Evolutionary conservation across 1,140 invertebrate genomes (phyloP).

Genomic region (Bombus huntii): DNA sequence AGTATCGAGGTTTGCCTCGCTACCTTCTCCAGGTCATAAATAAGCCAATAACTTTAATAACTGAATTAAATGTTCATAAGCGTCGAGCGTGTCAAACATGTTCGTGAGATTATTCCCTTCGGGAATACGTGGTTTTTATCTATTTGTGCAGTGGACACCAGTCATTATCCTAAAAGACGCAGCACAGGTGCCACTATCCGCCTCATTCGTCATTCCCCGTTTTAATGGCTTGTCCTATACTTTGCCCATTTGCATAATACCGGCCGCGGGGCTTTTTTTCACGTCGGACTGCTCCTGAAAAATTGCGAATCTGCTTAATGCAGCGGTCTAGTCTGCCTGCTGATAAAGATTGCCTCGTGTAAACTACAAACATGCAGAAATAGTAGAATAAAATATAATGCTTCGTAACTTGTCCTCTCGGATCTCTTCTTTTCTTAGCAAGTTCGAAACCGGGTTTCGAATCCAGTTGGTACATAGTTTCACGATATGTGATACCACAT

Average conservation of each 20-base stretch:
- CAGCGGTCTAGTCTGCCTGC: background rate
- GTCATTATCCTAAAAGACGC: background rate
- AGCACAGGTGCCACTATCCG: conserved; percentile 16
- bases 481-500: too few species aligned
- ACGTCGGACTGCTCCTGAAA: background rate
- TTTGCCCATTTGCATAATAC: conserved; percentile 40
- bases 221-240: conserved; percentile 27
- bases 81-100: background rate
- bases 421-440: too few species aligned
- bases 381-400: background rate
- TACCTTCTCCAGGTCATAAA: background rate
- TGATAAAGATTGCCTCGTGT: background rate
- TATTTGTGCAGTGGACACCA: background rate
- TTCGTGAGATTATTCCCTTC: background rate
- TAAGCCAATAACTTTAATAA: background rate
- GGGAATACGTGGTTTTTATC: background rate
- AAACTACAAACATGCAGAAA: background rate
- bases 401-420: background rate
- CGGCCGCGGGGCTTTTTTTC: conserved; percentile 11
- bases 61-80: background rate
- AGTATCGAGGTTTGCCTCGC: background rate
- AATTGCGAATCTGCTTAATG: conserved; percentile 37
- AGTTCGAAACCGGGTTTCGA: too few species aligned
- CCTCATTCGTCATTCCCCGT: conserved; percentile 33
- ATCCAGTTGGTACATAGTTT: too few species aligned